Evolutionary conservation across 2,113 vertebrate genomes (phyloP).

Genomic region (Ceuthmochares aereus): DNA sequence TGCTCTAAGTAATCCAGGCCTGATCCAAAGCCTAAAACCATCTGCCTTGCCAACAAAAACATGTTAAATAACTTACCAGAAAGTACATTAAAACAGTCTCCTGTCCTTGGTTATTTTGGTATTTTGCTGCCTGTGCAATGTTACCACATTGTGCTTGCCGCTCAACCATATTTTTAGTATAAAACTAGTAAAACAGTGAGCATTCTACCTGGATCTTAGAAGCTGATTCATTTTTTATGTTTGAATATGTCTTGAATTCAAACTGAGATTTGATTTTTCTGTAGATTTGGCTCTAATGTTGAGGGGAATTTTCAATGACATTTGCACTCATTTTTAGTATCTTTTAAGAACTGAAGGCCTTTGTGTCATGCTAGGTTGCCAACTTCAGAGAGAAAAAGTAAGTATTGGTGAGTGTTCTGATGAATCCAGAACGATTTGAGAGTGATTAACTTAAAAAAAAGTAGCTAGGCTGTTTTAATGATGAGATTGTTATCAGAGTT

Average conservation of each 20-base stretch:
- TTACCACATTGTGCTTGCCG: slow-evolving; percentile 30
- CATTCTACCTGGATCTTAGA: not conserved
- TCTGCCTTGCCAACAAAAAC: slow-evolving; percentile 60
- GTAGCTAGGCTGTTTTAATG: slow-evolving; percentile 11
- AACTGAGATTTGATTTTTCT: not conserved
- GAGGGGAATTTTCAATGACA: not conserved
- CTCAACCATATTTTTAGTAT: not conserved
- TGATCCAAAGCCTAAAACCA: slow-evolving; percentile 59
- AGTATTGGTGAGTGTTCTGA: not conserved
- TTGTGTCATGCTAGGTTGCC: not conserved
- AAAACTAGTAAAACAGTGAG: not conserved
- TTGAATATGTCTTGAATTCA: not conserved
- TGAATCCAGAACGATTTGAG: not conserved
- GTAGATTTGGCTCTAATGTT: not conserved
- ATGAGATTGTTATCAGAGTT: slow-evolving; percentile 64
- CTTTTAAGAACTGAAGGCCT: not conserved
- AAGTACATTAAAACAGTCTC: slow-evolving; percentile 60
- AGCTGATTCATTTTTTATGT: slow-evolving; percentile 6
- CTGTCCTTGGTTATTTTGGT: slow-evolving; percentile 50
- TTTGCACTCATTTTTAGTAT: not conserved
- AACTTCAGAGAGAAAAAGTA: not conserved
- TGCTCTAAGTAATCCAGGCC: slow-evolving; percentile 52
- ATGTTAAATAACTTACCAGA: slow-evolving; percentile 74
- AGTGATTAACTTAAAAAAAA: slow-evolving; percentile 26
- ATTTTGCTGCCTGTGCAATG: slow-evolving; percentile 54